Evolutionary conservation across 1,140 invertebrate species (phyloP), one percentile per base, ranked within the genome.

Genomic region (Drosophila kanapiae): DNA sequence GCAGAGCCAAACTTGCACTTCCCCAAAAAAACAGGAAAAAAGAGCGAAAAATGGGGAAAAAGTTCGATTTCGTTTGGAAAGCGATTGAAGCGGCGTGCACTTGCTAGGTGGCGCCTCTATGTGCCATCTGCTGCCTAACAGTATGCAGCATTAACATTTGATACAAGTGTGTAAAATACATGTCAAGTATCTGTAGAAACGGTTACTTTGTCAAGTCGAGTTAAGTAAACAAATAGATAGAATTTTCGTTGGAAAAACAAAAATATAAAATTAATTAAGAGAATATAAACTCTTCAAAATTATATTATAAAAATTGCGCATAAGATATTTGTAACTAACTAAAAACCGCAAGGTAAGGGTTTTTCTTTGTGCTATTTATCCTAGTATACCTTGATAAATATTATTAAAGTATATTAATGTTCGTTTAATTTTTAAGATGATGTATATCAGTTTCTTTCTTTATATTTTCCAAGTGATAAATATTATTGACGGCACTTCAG

Each of bases 1-100:
- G 53, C 53, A 56, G 8, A 56, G 59, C 53, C 64, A 62, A 81
- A 74, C 75, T 77, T 75, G 57, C 67, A 75, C 68, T 72, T 53
- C 53, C 53, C 18, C 57, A 14, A 43, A 61, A 43, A 40, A 37
- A 23, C 14, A 23, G 33, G 53, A 23, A 54, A 35, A 37, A 18
- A 23, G 6, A 8, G 16, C 51, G 0, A 37, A 37, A 74, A 75
- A 54, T 6, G 27, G 14, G 38, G 9, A 29, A 33, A 48, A 54
- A 43, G 27, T 75, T 62, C 62, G 67, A 33, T 68, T 70, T 70
- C 67, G 23, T 68, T 70, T 10, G 38, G 8, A 37, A 49, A n/a
- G 16, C 11, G 7, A 31, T 37, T 2, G 8, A 51, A 67, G 4
- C 9, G 31, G 7, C 14, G 42, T 10, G 18, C 29, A 27, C 6